Base-by-base conservation (phyloP, 2,113 vertebrate species). In the Hippocampus comes region DNA sequence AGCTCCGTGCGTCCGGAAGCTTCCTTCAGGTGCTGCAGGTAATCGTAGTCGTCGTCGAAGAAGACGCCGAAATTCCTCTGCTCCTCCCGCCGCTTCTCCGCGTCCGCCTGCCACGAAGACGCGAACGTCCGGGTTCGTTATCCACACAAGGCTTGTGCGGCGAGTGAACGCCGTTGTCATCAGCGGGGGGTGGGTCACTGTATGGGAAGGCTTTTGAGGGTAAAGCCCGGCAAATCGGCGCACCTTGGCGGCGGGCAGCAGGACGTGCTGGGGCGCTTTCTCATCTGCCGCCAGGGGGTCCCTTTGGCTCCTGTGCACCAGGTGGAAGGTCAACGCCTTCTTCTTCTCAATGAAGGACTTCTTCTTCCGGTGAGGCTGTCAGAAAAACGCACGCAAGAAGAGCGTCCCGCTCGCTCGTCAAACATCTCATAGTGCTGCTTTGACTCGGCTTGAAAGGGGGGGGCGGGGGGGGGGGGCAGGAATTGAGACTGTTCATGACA, bases 291-390 rank as follows among this genome's bases (percentile, higher is more conserved):
- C 95, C 75, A 99, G 90, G 0, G 97, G 97, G 75, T 99, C 97
- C 70, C 92, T 93, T 85, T 99, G 97, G 89, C 97, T 99, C 78
- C 97, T 91, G 90, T 99, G 97, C 64, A 99, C 97, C 12, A 99
- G 92, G 75, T 98, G 96, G 83, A 99, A 99, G 8, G 95, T 96
- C 53, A 99, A 95, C 0, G 97, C 94, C 67, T 95, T 95, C 90
- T 97, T 98, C 93, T 98, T 99, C 12, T 96, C 94, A 78, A 99
- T 99, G 81, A 99, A 99, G 0, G 95, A 92, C 30, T 95, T 99
- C 89, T 98, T 99, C 86, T 96, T 97, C 75, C 93, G 95, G 88
- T 96, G 95, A 83, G 97, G 96, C 97, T 99, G 87, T 1, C 88
- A 83, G 53, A 77, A 34, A 82, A 82, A 66, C 49, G 48, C 23